phyloP scores from a whole-genome alignment of 2,113 vertebrate genomes.

The Tachuris rubrigastra region DNA sequence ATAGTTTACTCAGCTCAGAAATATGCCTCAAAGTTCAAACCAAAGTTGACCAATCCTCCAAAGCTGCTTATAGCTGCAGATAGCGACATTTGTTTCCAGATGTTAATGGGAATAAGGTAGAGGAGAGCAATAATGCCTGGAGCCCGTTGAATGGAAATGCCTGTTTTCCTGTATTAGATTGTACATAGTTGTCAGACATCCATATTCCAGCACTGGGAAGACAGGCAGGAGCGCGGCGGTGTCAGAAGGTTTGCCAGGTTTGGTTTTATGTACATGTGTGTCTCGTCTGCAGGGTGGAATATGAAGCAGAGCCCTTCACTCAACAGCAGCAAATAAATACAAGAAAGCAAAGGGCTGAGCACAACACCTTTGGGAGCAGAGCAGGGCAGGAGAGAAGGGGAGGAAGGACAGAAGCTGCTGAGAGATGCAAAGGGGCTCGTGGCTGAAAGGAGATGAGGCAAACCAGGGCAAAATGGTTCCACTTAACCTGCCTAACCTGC shows the following conservation, averaged over 20 bases:
- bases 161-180: neutral
- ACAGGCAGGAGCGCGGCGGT: neutral
- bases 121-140: neutral
- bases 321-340: conserved; percentile 37
- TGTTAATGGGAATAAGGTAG: neutral
- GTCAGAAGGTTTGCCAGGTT: conserved; percentile 16
- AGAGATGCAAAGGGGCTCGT: neutral
- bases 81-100: neutral
- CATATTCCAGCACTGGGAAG: neutral
- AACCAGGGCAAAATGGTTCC: neutral
- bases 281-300: neutral
- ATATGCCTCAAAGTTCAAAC: conserved; percentile 8
- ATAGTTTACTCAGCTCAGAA: neutral
- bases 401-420: neutral
- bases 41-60: neutral
- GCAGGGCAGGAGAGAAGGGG: neutral
- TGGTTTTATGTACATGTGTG: neutral
- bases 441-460: neutral
- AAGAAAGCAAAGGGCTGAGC: neutral
- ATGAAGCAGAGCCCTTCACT: conserved; percentile 29
- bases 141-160: neutral
- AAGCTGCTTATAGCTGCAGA: neutral
- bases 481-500: conserved; percentile 53
- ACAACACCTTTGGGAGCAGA: neutral
- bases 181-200: neutral